These are phyloP conservation scores for Kryptolebias marmoratus DNA, from an alignment of 2,113 vertebrate genomes.

Conservation along the genomic window DNA sequence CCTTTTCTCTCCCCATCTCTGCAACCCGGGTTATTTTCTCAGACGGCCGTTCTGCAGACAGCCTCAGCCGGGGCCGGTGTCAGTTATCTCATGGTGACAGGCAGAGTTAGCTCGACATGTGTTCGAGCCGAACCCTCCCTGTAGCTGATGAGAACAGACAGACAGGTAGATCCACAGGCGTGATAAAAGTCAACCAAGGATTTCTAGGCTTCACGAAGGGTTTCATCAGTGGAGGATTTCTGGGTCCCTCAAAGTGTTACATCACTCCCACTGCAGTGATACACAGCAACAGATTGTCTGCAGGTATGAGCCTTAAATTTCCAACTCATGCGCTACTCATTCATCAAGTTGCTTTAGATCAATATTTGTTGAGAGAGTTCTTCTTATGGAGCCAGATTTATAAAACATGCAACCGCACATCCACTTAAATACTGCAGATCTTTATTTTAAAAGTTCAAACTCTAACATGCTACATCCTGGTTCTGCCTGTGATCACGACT, in stretches of 20 bases:
- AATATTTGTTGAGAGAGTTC: background rate
- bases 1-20: background rate
- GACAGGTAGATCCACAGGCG: conserved; percentile 53
- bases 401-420: background rate
- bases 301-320: conserved; percentile 20
- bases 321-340: background rate
- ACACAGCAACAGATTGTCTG: conserved; percentile 33
- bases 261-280: conserved; percentile 61
- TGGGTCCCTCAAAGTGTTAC: conserved; percentile 63
- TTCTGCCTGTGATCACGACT: background rate
- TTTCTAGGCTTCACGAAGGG: conserved; percentile 56
- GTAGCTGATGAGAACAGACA: conserved; percentile 65
- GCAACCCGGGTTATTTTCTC: conserved; percentile 39
- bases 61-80: conserved; percentile 32
- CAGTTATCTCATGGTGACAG: conserved; percentile 62
- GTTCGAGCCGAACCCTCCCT: conserved; percentile 38
- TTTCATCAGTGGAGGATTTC: conserved; percentile 73
- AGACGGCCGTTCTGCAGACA: conserved; percentile 14
- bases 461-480: too few relatives aligned
- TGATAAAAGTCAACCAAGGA: conserved; percentile 52
- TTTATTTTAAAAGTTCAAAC: background rate
- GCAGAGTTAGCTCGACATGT: conserved; percentile 57
- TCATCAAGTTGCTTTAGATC: background rate
- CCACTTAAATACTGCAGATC: background rate
- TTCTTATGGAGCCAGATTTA: background rate